A percentile compares a stretch with the other conserved stretches of the same genome.
These are phyloP conservation scores for Menidia menidia DNA, from an alignment of 2,797 vertebrate species.

Conservation along the genomic window DNA sequence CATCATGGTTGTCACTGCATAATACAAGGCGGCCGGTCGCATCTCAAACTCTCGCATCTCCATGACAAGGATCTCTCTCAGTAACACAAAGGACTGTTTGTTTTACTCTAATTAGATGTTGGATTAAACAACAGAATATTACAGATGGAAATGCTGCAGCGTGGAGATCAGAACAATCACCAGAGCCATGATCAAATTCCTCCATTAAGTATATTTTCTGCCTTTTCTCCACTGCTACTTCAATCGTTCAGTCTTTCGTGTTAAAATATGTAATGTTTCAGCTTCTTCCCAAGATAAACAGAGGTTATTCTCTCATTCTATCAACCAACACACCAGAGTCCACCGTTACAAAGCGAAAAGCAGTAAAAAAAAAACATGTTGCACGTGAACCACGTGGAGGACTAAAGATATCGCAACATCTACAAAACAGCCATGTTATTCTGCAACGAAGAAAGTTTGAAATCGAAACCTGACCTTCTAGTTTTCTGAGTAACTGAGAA, in stretches of 20 bases:
- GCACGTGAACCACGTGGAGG: not conserved
- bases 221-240: not conserved
- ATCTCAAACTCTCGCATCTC: slow-evolving; percentile 29
- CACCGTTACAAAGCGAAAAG: not conserved
- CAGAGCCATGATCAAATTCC: slow-evolving; percentile 25
- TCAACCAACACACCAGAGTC: no score
- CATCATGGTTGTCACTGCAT: slow-evolving; percentile 37
- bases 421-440: not conserved
- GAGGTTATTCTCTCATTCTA: not conserved
- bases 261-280: not conserved
- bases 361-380: not conserved
- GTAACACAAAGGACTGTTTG: slow-evolving; percentile 22
- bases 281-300: not conserved
- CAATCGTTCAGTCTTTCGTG: slow-evolving; percentile 10
- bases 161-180: slow-evolving; percentile 16
- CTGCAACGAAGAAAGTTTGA: not conserved
- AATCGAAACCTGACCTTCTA: not conserved
- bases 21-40: slow-evolving; percentile 22
- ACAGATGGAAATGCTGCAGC: slow-evolving; percentile 28
- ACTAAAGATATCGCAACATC: not conserved
- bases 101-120: slow-evolving; percentile 48
- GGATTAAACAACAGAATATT: slow-evolving; percentile 40
- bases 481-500: not conserved
- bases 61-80: slow-evolving; percentile 20
- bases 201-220: slow-evolving; percentile 4